These are phyloP conservation scores for Hippoglossus stenolepis DNA, from an alignment of 2,113 vertebrate species.

Conservation along the genomic window DNA sequence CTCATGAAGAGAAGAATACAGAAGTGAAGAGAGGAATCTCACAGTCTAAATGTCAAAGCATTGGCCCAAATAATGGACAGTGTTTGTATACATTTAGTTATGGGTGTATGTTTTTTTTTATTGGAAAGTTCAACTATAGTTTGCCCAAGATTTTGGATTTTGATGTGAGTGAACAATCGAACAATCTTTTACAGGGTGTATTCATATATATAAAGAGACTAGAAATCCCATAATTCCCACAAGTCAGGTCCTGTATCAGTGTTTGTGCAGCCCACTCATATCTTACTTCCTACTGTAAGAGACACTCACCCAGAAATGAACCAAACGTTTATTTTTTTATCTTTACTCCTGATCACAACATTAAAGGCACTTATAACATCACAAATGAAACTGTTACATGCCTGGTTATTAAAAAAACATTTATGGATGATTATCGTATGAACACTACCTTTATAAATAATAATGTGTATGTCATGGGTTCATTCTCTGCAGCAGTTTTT, in stretches of 20 bases:
- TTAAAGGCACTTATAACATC: background rate
- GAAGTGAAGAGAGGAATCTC: too few species aligned
- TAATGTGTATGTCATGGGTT: slow-evolving; percentile 3
- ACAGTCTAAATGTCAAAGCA: too few species aligned
- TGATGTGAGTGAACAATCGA: too few species aligned
- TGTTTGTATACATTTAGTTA: too few species aligned
- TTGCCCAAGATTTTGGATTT: too few species aligned
- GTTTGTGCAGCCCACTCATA: background rate
- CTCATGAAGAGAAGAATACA: too few species aligned
- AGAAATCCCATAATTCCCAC: background rate
- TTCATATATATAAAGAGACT: background rate
- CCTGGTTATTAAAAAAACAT: background rate
- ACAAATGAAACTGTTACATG: background rate
- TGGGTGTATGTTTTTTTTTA: too few species aligned
- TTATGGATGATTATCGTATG: rapidly evolving
- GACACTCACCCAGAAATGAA: too few species aligned
- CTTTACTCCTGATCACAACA: background rate
- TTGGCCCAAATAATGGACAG: too few species aligned
- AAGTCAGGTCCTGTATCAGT: background rate
- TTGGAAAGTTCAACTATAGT: too few species aligned
- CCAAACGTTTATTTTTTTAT: background rate
- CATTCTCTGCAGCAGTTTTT: slow-evolving; percentile 3
- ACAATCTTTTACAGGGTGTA: too few species aligned
- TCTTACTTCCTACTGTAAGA: background rate
- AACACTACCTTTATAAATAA: background rate